phyloP scores from a whole-genome alignment of 2,113 vertebrate species.

The Anguilla rostrata region DNA sequence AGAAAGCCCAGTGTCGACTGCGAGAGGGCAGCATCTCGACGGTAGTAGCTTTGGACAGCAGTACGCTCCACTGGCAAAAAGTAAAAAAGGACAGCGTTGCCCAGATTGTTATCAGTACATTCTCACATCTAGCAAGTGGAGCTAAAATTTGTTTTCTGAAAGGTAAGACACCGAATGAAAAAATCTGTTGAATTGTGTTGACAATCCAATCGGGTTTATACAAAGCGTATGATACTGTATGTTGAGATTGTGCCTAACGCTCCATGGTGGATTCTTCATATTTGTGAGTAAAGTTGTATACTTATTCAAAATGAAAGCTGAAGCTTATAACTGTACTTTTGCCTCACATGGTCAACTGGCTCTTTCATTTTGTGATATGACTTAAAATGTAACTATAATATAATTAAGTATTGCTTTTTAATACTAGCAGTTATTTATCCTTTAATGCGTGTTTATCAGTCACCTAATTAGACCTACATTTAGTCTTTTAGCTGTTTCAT shows the following conservation, averaged over 20 bases:
- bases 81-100: slow-evolving; percentile 90
- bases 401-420: neutral
- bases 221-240: too few relatives aligned
- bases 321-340: neutral
- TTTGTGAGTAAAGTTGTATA: neutral
- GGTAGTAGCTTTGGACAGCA: slow-evolving; percentile 87
- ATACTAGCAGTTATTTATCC: neutral
- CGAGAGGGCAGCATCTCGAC: slow-evolving; percentile 74
- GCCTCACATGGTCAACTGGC: neutral
- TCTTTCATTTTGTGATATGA: neutral
- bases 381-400: neutral
- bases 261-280: neutral
- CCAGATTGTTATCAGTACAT: slow-evolving; percentile 89
- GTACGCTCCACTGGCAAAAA: slow-evolving; percentile 89
- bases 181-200: neutral
- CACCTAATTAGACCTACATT: too few relatives aligned
- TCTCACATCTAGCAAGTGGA: slow-evolving; percentile 77
- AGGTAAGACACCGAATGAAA: slow-evolving; percentile 72
- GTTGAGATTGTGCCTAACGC: neutral
- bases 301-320: neutral
- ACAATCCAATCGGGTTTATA: neutral
- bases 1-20: slow-evolving; percentile 80
- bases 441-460: neutral
- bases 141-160: slow-evolving; percentile 89
- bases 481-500: neutral